Percentiles rank a stretch among this genome's conserved stretches.
Conservation (phyloP, 2,888 invertebrate genomes). For the Brachypterus glaber region DNA sequence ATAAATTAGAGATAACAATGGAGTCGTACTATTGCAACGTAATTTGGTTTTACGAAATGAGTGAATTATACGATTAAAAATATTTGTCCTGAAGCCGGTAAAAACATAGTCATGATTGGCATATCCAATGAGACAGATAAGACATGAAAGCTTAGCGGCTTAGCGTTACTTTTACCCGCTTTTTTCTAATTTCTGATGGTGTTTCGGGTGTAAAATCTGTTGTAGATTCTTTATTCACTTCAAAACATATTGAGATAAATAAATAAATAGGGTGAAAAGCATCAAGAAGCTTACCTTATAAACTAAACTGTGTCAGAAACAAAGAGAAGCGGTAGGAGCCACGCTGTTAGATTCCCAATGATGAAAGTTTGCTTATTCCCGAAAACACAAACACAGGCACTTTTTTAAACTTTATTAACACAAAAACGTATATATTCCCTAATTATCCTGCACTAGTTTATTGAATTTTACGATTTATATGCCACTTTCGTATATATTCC, state of each 20-base stretch:
- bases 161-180: conserved; percentile 12
- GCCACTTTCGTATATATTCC: conserved; percentile 38
- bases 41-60: no score
- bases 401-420: conserved; percentile 26
- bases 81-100: conserved; percentile 31
- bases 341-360: conserved; percentile 40
- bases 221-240: no score
- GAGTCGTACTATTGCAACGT: no score
- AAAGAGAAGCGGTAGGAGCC: conserved; percentile 42
- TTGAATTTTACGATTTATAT: conserved; percentile 33
- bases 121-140: conserved; percentile 24
- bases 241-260: no score
- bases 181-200: no score
- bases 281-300: conserved; percentile 37
- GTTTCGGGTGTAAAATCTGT: no score
- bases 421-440: conserved; percentile 25
- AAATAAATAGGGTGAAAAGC: no score
- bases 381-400: conserved; percentile 37
- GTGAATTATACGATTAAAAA: no score
- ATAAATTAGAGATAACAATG: no score
- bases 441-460: conserved; percentile 30
- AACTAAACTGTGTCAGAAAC: conserved; percentile 38
- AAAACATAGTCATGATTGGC: conserved; percentile 33
- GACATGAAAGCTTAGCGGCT: not conserved
- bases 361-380: conserved; percentile 33